phyloP scores from a whole-genome alignment of 2,888 invertebrate species.

The Diarsia brunnea region DNA sequence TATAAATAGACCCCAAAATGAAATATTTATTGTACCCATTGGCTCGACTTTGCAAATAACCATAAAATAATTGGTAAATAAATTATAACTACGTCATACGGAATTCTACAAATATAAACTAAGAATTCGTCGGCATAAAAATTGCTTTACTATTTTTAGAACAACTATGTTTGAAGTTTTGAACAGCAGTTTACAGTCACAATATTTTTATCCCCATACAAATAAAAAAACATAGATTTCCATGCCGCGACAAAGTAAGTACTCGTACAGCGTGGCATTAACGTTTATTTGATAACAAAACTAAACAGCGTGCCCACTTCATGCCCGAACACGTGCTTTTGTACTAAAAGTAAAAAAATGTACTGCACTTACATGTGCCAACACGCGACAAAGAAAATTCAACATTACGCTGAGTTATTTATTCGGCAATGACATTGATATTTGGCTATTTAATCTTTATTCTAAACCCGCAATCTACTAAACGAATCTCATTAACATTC shows the following conservation, averaged over 20 bases:
- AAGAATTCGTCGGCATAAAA: neutral
- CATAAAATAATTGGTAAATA: slow-evolving; percentile 7
- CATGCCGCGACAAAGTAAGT: slow-evolving; percentile 51
- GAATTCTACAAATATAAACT: neutral
- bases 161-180: no score
- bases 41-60: slow-evolving; percentile 2
- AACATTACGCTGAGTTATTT: slow-evolving; percentile 28
- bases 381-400: slow-evolving; percentile 24
- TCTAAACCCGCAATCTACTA: slow-evolving; percentile 11
- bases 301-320: slow-evolving; percentile 57
- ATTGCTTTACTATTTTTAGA: neutral
- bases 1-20: slow-evolving; percentile 27
- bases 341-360: slow-evolving; percentile 57
- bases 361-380: slow-evolving; percentile 49
- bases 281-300: slow-evolving; percentile 66
- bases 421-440: slow-evolving; percentile 14
- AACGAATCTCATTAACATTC: slow-evolving; percentile 35
- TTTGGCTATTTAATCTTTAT: slow-evolving; percentile 11
- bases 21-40: slow-evolving; percentile 7
- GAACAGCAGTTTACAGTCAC: neutral
- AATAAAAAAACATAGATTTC: slow-evolving; percentile 26
- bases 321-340: slow-evolving; percentile 62
- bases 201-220: neutral
- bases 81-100: neutral
- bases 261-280: slow-evolving; percentile 37